phyloP scores from a whole-genome alignment of 2,797 vertebrate species.

The Malacoraja senta region DNA sequence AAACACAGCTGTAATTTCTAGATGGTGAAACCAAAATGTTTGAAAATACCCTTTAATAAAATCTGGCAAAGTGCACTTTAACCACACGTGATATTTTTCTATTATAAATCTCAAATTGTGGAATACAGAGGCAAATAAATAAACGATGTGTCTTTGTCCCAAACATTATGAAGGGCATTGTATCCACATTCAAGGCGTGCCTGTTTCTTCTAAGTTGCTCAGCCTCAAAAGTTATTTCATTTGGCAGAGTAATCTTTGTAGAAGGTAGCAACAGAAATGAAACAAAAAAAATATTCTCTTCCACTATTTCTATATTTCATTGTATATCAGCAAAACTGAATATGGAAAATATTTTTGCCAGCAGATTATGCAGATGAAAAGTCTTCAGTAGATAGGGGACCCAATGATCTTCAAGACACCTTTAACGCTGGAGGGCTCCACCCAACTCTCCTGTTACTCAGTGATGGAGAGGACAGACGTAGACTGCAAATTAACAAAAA shows the following conservation, averaged over 20 bases:
- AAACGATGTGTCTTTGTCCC: too few species aligned
- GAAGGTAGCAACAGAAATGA: background rate
- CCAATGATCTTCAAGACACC: background rate
- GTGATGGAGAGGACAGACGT: background rate
- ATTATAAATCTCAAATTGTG: too few species aligned
- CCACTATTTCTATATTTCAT: background rate
- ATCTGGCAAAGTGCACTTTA: too few species aligned
- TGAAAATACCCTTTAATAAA: too few species aligned
- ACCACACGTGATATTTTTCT: too few species aligned
- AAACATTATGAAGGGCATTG: too few species aligned
- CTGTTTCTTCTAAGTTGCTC: background rate
- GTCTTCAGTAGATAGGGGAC: background rate
- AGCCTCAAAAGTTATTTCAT: background rate
- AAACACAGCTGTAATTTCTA: too few species aligned
- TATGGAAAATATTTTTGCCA: background rate
- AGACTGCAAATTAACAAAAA: background rate
- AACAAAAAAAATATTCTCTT: background rate
- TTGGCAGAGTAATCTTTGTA: background rate
- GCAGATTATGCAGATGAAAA: background rate
- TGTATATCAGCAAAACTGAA: background rate
- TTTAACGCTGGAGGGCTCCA: background rate
- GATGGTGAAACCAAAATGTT: too few species aligned
- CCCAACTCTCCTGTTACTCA: background rate
- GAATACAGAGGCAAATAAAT: too few species aligned
- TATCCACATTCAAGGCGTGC: background rate